A percentile compares a stretch with the other conserved stretches of the same genome.
These are phyloP conservation scores for Chloroceryle inda DNA, from an alignment of 2,797 vertebrate genomes.

Conservation along the genomic window DNA sequence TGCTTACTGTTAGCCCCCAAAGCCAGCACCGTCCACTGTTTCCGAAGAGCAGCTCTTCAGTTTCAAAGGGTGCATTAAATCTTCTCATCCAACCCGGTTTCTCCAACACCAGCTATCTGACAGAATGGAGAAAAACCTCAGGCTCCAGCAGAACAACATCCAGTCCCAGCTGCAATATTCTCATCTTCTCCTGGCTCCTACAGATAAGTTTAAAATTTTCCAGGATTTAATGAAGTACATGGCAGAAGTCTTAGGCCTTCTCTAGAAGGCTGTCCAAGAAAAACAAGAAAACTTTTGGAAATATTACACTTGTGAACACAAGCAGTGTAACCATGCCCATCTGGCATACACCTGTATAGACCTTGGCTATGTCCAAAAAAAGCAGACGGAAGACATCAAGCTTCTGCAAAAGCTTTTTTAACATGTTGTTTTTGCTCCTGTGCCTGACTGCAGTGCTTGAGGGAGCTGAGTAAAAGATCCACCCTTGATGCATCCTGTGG, in stretches of 20 bases:
- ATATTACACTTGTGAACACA: conserved; percentile 42
- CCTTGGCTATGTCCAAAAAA: conserved; percentile 18
- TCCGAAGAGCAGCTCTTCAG: neutral
- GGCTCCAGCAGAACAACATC: conserved; percentile 13
- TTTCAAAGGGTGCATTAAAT: neutral
- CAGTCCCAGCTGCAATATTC: conserved; percentile 14
- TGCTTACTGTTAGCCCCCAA: neutral
- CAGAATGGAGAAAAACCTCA: conserved; percentile 15
- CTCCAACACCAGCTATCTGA: neutral
- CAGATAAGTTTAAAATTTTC: conserved; percentile 33
- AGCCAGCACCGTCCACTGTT: neutral
- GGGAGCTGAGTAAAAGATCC: neutral
- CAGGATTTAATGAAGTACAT: conserved; percentile 46
- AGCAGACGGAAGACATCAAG: neutral
- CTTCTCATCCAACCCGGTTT: neutral
- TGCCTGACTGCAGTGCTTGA: neutral
- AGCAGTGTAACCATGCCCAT: conserved; percentile 36
- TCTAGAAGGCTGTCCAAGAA: conserved; percentile 49
- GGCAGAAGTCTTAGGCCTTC: conserved; percentile 50
- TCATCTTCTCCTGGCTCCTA: conserved; percentile 58
- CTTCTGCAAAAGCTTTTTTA: conserved; percentile 20
- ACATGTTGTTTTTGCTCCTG: neutral
- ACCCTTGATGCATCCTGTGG: neutral
- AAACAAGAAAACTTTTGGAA: conserved; percentile 53
- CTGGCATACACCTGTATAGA: conserved; percentile 71